phyloP scores from a whole-genome alignment of 2,888 invertebrate species.

The Andricus curvator region DNA sequence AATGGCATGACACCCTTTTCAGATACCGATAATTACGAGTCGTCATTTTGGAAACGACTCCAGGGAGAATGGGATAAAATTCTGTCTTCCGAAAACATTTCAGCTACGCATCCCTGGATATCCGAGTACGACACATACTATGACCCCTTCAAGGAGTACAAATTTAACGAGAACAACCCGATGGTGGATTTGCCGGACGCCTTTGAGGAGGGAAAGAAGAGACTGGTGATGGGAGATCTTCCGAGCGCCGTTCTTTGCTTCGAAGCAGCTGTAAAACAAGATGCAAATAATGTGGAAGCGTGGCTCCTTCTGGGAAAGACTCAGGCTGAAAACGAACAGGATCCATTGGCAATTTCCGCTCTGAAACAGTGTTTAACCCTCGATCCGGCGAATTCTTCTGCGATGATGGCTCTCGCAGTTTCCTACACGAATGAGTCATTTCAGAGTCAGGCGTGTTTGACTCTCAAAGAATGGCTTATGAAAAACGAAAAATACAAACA shows the following conservation, averaged over 20 bases:
- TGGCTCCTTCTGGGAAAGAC: conserved; percentile 94
- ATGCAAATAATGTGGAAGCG: conserved; percentile 88
- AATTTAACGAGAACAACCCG: conserved; percentile 91
- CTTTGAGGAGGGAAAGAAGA: conserved; percentile 91
- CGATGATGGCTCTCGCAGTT: conserved; percentile 94
- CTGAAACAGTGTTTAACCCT: conserved; percentile 90
- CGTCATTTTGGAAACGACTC: conserved; percentile 81
- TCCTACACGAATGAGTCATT: conserved; percentile 98
- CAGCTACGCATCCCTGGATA: conserved; percentile 85
- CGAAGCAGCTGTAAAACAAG: conserved; percentile 94
- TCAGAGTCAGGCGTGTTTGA: conserved; percentile 92
- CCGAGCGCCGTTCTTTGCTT: conserved; percentile 97
- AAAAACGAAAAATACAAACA: conserved; percentile 91
- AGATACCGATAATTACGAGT: conserved; percentile 79
- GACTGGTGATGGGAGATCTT: conserved; percentile 91
- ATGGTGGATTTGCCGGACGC: conserved; percentile 88
- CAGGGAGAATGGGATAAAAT: conserved; percentile 90
- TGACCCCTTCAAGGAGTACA: conserved; percentile 86
- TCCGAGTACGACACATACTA: conserved; percentile 83
- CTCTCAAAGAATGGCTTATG: conserved; percentile 88
- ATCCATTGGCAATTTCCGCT: conserved; percentile 95
- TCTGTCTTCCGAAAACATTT: conserved; percentile 80
- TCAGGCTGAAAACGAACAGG: conserved; percentile 99
- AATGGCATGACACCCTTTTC: conserved; percentile 44
- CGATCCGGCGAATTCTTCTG: conserved; percentile 89